A percentile compares a stretch with the other conserved stretches of the same genome.
These are phyloP conservation scores for Fulmarus glacialis DNA, from an alignment of 2,113 vertebrate genomes.

Conservation along the genomic window DNA sequence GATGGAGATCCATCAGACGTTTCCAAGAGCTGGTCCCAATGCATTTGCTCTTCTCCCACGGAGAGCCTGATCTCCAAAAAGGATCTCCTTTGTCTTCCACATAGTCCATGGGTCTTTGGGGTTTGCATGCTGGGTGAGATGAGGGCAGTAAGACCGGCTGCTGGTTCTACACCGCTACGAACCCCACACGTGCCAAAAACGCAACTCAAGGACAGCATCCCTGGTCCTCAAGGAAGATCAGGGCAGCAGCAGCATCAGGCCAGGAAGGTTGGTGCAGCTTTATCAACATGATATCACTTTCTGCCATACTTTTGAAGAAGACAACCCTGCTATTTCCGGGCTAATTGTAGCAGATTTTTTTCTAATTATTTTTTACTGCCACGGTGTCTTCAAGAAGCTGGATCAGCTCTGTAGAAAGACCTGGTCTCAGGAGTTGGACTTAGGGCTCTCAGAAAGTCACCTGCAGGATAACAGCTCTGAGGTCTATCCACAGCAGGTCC, in stretches of 20 bases:
- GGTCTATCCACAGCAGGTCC: neutral
- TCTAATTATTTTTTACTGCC: too few species aligned
- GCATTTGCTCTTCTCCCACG: rapidly evolving
- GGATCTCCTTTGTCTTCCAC: neutral
- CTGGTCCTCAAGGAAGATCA: neutral
- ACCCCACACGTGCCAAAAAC: rapidly evolving
- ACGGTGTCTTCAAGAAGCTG: neutral
- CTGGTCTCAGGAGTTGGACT: neutral
- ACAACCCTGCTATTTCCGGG: rapidly evolving
- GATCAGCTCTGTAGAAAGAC: neutral
- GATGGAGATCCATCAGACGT: rapidly evolving
- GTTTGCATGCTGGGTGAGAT: neutral
- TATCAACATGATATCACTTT: rapidly evolving
- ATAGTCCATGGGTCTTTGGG: rapidly evolving
- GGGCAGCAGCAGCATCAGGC: neutral
- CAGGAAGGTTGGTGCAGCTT: neutral
- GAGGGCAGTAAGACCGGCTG: neutral
- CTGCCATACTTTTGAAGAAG: neutral
- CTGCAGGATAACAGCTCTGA: neutral
- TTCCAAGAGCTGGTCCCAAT: neutral
- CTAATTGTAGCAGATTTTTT: neutral
- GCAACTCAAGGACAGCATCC: neutral
- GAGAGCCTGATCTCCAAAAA: neutral
- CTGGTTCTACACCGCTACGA: neutral
- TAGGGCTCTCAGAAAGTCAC: neutral